These are phyloP conservation scores for Pristionchus mayeri DNA, from an alignment of 2,888 invertebrate species.

Conservation along the genomic window DNA sequence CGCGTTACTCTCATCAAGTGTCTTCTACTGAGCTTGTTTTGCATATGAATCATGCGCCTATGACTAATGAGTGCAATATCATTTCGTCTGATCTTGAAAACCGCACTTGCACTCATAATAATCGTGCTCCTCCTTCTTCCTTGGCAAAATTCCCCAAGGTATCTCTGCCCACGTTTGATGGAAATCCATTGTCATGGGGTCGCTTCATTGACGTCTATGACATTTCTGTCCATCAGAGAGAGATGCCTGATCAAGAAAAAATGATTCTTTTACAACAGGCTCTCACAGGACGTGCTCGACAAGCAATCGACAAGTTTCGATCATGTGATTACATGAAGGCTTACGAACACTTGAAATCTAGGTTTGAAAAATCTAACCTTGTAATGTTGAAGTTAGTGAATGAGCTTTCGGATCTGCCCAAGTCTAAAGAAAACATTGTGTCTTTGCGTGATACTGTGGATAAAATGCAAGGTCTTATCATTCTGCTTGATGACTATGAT, in stretches of 20 bases:
- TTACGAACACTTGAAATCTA: not conserved
- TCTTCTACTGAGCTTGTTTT: no score
- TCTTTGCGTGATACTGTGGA: not conserved
- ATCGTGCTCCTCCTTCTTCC: not conserved
- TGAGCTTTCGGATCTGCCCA: not conserved
- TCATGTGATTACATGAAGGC: not conserved
- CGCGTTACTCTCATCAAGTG: no score
- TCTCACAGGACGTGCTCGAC: not conserved
- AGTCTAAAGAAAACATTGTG: not conserved
- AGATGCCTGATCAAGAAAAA: no score
- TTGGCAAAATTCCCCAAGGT: not conserved
- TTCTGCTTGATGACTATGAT: not conserved
- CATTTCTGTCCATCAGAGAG: no score
- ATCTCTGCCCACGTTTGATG: not conserved
- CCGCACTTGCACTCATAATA: no score
- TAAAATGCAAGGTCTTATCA: not conserved
- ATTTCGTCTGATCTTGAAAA: no score
- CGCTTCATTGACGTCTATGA: not conserved
- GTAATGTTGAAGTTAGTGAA: not conserved
- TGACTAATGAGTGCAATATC: no score
- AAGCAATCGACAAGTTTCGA: not conserved
- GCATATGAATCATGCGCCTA: no score
- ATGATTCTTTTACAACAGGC: not conserved
- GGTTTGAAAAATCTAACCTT: not conserved
- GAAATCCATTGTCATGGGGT: not conserved